phyloP scores from a whole-genome alignment of 2,113 vertebrate species.

The Misgurnus mizolepis region DNA sequence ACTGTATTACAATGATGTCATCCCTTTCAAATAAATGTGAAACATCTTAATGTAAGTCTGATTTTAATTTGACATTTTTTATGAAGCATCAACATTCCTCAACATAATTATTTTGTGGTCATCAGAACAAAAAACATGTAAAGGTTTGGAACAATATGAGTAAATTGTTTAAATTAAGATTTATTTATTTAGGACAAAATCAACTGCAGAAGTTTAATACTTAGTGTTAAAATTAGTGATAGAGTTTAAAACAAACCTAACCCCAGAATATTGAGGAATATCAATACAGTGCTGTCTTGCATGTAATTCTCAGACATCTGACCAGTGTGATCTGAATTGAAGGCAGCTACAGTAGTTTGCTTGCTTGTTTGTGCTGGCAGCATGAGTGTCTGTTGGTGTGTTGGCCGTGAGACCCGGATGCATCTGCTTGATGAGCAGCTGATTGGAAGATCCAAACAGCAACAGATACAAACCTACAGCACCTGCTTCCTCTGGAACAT shows the following conservation, averaged over 20 bases:
- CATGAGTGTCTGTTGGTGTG: conserved; percentile 15
- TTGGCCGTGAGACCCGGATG: conserved; percentile 51
- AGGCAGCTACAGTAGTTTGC: conserved; percentile 1
- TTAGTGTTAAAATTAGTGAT: too few species aligned
- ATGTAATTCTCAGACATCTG: background rate
- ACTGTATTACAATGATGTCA: too few species aligned
- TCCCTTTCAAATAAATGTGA: too few species aligned
- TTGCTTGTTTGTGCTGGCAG: conserved; percentile 23
- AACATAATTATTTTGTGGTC: too few species aligned
- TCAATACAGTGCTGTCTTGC: background rate
- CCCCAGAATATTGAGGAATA: background rate
- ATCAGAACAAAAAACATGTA: too few species aligned
- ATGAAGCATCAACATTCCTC: too few species aligned
- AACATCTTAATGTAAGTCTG: too few species aligned
- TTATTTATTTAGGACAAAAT: too few species aligned
- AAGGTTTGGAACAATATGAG: too few species aligned
- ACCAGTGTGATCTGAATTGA: conserved; percentile 3
- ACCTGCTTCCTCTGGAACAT: conserved; percentile 64
- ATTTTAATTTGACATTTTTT: too few species aligned
- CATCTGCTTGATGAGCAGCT: conserved; percentile 56
- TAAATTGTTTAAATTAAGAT: too few species aligned
- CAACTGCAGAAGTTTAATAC: too few species aligned
- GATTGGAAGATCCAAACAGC: conserved; percentile 40
- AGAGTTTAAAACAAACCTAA: background rate
- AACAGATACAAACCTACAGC: conserved; percentile 45